These are phyloP conservation scores for Daboia siamensis DNA, from an alignment of 2,113 vertebrate species.

Conservation along the genomic window DNA sequence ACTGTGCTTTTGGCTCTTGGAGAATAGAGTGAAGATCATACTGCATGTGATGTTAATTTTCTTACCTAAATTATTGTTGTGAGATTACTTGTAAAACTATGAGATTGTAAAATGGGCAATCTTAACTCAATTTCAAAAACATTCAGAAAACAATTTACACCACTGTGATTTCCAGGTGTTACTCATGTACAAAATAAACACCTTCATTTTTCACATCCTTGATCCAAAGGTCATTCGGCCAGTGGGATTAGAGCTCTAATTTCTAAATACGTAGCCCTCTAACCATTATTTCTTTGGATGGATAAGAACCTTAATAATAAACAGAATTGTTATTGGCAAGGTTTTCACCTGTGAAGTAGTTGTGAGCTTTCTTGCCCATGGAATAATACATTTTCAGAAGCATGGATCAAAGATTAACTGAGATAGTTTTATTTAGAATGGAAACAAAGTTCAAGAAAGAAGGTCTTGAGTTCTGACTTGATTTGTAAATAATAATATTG, in stretches of 20 bases:
- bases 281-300: not conserved
- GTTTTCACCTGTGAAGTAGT: not conserved
- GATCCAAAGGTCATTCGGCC: not conserved
- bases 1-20: not conserved
- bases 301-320: not conserved
- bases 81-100: not conserved
- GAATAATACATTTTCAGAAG: not conserved
- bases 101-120: too few species aligned
- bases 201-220: not conserved
- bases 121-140: not conserved
- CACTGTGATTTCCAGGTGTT: not conserved
- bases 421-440: not conserved
- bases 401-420: not conserved
- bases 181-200: not conserved
- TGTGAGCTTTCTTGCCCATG: not conserved
- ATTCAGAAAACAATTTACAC: not conserved
- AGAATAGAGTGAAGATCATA: too few species aligned
- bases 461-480: not conserved
- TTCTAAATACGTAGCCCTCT: not conserved
- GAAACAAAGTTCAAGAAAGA: not conserved
- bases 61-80: not conserved
- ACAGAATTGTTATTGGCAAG: not conserved
- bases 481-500: not conserved
- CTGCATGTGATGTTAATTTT: not conserved
- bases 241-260: not conserved